Evolutionary conservation across 2,113 vertebrate species (phyloP).

Genomic region (Ptyas mucosa): DNA sequence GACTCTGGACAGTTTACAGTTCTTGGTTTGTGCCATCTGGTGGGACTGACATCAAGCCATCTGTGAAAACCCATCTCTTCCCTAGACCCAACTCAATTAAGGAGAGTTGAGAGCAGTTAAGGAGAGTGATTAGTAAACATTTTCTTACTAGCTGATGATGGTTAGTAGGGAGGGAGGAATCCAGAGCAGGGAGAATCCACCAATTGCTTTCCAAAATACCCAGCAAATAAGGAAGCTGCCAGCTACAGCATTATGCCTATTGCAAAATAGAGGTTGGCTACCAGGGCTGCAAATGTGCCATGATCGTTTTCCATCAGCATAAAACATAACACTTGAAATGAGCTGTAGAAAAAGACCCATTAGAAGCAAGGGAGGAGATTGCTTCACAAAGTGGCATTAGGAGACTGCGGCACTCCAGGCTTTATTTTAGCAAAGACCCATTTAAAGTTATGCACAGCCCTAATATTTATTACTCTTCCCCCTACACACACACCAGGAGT

Average conservation of each 20-base stretch:
- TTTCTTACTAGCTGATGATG: neutral
- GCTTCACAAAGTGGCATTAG: neutral
- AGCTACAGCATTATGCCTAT: neutral
- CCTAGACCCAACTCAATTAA: neutral
- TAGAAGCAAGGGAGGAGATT: neutral
- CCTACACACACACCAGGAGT: neutral
- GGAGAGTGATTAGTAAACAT: neutral
- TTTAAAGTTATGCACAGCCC: neutral
- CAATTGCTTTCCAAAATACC: neutral
- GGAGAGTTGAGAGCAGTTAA: neutral
- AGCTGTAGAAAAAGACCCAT: neutral
- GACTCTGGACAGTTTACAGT: neutral
- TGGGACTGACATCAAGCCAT: neutral
- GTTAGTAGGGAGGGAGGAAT: neutral
- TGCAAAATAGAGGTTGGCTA: neutral
- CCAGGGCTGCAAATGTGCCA: neutral
- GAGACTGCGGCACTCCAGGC: neutral
- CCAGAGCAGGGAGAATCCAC: neutral
- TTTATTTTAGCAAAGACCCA: neutral
- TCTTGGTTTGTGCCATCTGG: neutral
- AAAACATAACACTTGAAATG: neutral
- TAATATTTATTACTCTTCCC: neutral
- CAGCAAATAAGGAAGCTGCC: neutral
- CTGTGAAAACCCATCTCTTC: neutral
- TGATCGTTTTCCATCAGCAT: neutral